Evolutionary conservation across 1,140 invertebrate species (phyloP).

Genomic region (Propsilocerus akamusi): DNA sequence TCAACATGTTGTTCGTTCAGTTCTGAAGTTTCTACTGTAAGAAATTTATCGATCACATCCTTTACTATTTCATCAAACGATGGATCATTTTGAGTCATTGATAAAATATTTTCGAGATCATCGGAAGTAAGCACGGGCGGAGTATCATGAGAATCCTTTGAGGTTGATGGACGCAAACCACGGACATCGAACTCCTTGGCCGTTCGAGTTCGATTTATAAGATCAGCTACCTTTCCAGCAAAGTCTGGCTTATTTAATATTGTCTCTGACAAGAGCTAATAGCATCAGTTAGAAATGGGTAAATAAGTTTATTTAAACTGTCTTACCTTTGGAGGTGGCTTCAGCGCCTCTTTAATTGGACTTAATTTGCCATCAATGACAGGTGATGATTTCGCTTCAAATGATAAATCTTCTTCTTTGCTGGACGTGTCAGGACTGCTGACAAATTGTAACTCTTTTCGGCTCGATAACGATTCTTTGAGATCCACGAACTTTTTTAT

Average conservation of each 20-base stretch:
- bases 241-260: not conserved
- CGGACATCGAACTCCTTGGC: not conserved
- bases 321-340: not conserved
- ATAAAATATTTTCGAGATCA: slow-evolving; percentile 13
- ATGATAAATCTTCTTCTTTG: not conserved
- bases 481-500: not conserved
- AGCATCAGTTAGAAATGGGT: not conserved
- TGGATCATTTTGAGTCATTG: slow-evolving; percentile 20
- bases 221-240: not conserved
- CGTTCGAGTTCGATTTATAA: not conserved
- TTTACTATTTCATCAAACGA: slow-evolving; percentile 18
- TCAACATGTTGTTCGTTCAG: no score
- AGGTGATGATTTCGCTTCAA: no score
- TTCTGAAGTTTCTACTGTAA: no score
- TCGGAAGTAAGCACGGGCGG: not conserved
- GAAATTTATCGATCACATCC: slow-evolving; percentile 14
- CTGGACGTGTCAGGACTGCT: not conserved
- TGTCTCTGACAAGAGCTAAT: not conserved
- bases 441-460: not conserved
- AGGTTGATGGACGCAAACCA: no score
- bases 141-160: not conserved
- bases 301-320: not conserved
- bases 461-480: not conserved
- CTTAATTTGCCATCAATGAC: not conserved
- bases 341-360: not conserved